phyloP scores from a whole-genome alignment of 2,888 invertebrate genomes.

The Terebella lapidaria region DNA sequence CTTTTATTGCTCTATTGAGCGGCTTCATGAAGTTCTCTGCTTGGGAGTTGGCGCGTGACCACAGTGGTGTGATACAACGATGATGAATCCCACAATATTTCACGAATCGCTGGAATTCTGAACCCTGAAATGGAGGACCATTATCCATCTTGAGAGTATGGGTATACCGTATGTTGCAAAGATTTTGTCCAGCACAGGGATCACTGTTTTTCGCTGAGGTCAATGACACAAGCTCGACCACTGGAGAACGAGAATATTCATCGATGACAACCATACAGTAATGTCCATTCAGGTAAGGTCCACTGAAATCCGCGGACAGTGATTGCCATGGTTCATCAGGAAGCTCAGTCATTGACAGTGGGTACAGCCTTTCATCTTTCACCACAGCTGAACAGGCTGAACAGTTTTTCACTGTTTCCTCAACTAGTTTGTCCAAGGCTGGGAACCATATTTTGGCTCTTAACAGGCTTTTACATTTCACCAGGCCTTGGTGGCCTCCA shows the following conservation, averaged over 20 bases:
- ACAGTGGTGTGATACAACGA: slow-evolving; percentile 15
- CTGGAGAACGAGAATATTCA: slow-evolving; percentile 23
- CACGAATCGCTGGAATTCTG: slow-evolving; percentile 22
- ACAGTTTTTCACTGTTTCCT: slow-evolving; percentile 11
- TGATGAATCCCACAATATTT: slow-evolving; percentile 23
- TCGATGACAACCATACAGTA: slow-evolving; percentile 26
- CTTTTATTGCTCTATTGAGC: slow-evolving; percentile 5
- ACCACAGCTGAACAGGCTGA: slow-evolving; percentile 11
- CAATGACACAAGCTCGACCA: slow-evolving; percentile 20
- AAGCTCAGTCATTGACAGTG: slow-evolving; percentile 1
- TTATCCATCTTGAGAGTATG: neutral
- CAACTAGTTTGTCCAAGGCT: slow-evolving; percentile 24
- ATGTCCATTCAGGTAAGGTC: slow-evolving; percentile 15
- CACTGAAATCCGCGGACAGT: slow-evolving; percentile 20
- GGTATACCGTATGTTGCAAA: slow-evolving; percentile 1
- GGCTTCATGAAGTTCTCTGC: slow-evolving; percentile 9
- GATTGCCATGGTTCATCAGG: slow-evolving; percentile 16
- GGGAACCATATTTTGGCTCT: slow-evolving; percentile 31
- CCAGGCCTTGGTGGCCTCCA: slow-evolving; percentile 27
- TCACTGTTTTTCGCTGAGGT: slow-evolving; percentile 16
- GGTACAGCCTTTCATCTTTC: neutral
- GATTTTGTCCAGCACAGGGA: slow-evolving; percentile 19
- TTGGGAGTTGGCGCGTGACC: slow-evolving; percentile 1
- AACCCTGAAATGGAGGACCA: slow-evolving; percentile 3
- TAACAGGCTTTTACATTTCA: slow-evolving; percentile 26